A percentile compares a stretch with the other conserved stretches of the same genome.
Conservation (phyloP, 2,113 vertebrate genomes). For the Tamias sibiricus region DNA sequence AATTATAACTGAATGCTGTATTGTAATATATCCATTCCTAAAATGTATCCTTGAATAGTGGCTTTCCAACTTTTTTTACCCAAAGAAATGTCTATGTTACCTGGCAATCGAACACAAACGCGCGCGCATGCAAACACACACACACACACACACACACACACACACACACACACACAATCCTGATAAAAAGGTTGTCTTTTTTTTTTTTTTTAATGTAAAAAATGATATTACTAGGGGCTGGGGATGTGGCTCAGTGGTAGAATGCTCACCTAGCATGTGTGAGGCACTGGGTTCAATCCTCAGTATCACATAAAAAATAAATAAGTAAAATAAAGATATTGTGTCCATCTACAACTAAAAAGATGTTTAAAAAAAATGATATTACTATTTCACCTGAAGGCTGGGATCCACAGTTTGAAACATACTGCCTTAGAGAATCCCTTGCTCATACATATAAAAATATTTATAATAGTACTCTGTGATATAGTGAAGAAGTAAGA, state of each 20-base stretch:
- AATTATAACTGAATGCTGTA: constrained; percentile 29
- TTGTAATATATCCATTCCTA: not conserved
- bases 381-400: not conserved
- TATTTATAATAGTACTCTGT: not conserved
- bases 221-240: not conserved
- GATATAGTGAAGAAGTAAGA: constrained; percentile 35
- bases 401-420: constrained; percentile 40
- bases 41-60: not conserved
- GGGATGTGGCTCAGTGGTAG: no score
- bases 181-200: constrained; percentile 26
- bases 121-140: not conserved
- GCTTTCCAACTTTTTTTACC: not conserved
- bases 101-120: not conserved
- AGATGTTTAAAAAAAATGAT: no score
- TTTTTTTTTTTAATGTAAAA: not conserved
- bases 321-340: no score
- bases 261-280: no score
- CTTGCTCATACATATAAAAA: not conserved
- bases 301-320: no score
- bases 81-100: constrained; percentile 47
- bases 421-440: constrained; percentile 26
- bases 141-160: not conserved
- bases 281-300: no score
- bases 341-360: no score
- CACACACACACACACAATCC: not conserved